Conservation (phyloP, 2,797 vertebrate genomes). For the Eutrigla gurnardus region DNA sequence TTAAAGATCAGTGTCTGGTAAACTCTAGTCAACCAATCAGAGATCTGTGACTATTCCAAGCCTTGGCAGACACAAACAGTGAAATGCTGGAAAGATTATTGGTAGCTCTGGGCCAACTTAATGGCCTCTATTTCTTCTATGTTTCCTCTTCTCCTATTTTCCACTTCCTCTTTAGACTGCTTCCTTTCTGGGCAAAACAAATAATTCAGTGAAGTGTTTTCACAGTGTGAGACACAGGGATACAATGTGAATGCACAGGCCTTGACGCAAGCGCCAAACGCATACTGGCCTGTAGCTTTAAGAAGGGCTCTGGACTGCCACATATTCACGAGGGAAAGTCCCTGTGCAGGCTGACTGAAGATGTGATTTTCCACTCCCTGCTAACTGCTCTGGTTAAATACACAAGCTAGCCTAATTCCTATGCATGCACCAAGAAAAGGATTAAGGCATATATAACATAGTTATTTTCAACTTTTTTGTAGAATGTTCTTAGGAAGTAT, state of each 20-base stretch:
- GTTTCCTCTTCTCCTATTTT: slow-evolving; percentile 53
- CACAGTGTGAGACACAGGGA: slow-evolving; percentile 23
- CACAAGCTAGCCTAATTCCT: slow-evolving; percentile 33
- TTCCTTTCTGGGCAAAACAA: slow-evolving; percentile 47
- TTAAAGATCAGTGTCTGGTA: slow-evolving; percentile 57
- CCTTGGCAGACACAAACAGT: slow-evolving; percentile 52
- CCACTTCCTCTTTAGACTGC: slow-evolving; percentile 40
- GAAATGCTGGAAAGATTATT: slow-evolving; percentile 54
- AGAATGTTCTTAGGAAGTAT: not conserved
- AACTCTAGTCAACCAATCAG: slow-evolving; percentile 55
- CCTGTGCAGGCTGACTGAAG: slow-evolving; percentile 68
- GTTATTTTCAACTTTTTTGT: slow-evolving; percentile 6
- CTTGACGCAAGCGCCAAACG: slow-evolving; percentile 33
- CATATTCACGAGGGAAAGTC: slow-evolving; percentile 79
- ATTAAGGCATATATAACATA: not conserved
- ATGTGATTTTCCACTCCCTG: slow-evolving; percentile 76
- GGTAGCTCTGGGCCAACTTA: slow-evolving; percentile 43
- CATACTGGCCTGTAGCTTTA: slow-evolving; percentile 66
- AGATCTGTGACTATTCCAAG: slow-evolving; percentile 53
- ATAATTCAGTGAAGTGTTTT: slow-evolving; percentile 26
- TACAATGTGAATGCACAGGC: slow-evolving; percentile 28
- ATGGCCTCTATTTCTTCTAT: slow-evolving; percentile 37
- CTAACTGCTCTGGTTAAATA: slow-evolving; percentile 64
- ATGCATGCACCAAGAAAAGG: slow-evolving; percentile 11
- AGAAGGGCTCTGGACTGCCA: slow-evolving; percentile 68